Conservation (phyloP, 2,797 vertebrate genomes). For the Varecia variegata region DNA sequence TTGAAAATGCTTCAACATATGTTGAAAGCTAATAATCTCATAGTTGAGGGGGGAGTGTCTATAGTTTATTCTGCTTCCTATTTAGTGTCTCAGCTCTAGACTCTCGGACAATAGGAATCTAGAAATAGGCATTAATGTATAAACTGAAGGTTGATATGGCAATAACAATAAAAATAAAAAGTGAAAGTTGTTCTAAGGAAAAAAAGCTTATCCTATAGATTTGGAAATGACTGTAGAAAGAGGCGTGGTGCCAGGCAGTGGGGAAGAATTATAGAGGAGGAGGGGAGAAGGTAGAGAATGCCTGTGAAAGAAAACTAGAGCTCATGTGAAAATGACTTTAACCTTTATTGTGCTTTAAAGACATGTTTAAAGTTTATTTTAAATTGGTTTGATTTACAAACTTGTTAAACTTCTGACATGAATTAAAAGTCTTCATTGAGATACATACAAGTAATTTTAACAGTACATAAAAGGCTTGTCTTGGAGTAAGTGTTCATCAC, state of each 20-base stretch:
- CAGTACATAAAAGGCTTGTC: not conserved
- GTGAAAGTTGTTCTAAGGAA: not conserved
- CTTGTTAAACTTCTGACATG: not conserved
- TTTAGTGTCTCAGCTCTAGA: not conserved
- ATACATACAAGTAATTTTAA: not conserved
- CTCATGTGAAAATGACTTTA: not conserved
- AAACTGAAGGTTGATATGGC: not conserved
- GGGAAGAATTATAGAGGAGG: not conserved
- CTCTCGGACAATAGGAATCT: not conserved
- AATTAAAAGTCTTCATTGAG: conserved; percentile 34
- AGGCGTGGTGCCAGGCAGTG: fast-evolving
- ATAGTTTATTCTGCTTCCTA: not conserved
- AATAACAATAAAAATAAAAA: conserved; percentile 21
- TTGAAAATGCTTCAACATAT: not conserved
- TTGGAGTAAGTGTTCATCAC: not conserved
- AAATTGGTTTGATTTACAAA: not conserved
- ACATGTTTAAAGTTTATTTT: conserved; percentile 19
- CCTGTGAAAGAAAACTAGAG: not conserved
- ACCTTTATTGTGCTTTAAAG: not conserved
- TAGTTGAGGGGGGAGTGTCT: not conserved
- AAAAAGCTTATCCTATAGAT: not conserved
- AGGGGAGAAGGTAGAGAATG: not conserved
- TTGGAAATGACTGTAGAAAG: not conserved
- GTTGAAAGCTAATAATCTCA: not conserved
- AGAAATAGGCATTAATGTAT: not conserved